Evolutionary conservation across 2,113 vertebrate species (phyloP).

Genomic region (Accipiter cooperii): DNA sequence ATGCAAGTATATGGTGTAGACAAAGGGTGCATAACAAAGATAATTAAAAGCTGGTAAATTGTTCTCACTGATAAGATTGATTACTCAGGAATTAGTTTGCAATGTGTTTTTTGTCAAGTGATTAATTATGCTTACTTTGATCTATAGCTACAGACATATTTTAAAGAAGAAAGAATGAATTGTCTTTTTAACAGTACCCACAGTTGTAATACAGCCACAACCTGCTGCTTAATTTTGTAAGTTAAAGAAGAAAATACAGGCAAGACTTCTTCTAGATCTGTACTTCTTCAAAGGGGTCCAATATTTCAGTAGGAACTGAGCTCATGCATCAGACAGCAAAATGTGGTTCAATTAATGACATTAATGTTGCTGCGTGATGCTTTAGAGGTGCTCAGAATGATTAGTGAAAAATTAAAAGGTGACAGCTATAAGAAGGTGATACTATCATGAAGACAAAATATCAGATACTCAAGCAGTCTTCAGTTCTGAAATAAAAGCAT

Average conservation of each 20-base stretch:
- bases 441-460: neutral
- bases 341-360: neutral
- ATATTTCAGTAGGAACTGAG: neutral
- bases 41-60: neutral
- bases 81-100: slow-evolving; percentile 13
- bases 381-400: neutral
- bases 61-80: neutral
- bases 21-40: neutral
- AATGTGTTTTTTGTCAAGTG: neutral
- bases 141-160: neutral
- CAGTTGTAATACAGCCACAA: neutral
- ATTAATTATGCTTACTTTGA: slow-evolving; percentile 11
- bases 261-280: neutral
- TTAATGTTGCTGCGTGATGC: neutral
- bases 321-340: neutral
- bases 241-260: neutral
- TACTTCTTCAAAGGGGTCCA: neutral
- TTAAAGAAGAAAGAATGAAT: neutral
- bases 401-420: neutral
- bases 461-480: neutral
- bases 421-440: neutral
- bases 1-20: neutral
- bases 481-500: neutral
- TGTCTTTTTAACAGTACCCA: neutral
- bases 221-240: neutral